These are phyloP conservation scores for Cichladusa arquata DNA, from an alignment of 2,113 vertebrate species.

Conservation along the genomic window DNA sequence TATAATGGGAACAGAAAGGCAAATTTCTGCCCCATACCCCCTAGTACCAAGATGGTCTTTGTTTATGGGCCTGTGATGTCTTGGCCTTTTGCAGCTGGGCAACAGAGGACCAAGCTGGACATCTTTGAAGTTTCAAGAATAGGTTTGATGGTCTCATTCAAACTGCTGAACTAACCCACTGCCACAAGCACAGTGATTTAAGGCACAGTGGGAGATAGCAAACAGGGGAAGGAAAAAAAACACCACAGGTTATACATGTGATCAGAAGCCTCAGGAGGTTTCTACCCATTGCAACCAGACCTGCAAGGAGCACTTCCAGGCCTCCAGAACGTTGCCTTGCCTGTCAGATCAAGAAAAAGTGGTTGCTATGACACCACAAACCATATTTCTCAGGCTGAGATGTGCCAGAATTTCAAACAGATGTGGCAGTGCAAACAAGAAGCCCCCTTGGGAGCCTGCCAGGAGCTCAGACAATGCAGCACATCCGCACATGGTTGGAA, in stretches of 20 bases:
- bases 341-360: slow-evolving; percentile 40
- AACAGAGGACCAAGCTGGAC: neutral
- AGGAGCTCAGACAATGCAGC: slow-evolving; percentile 33
- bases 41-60: neutral
- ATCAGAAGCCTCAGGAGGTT: neutral
- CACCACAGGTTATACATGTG: neutral
- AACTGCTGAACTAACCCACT: neutral
- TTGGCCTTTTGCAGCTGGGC: neutral
- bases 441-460: slow-evolving; percentile 40
- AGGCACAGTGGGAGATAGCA: neutral
- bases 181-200: neutral
- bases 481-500: slow-evolving; percentile 7
- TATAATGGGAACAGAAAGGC: neutral
- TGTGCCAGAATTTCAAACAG: slow-evolving; percentile 63
- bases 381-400: slow-evolving; percentile 46
- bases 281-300: neutral
- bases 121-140: neutral
- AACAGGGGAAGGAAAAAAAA: neutral
- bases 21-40: neutral
- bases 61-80: neutral
- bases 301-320: slow-evolving; percentile 9
- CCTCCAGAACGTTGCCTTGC: neutral
- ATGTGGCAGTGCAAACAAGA: slow-evolving; percentile 61
- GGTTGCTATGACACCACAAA: slow-evolving; percentile 35
- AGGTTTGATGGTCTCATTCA: neutral